Percentiles rank a stretch among this genome's conserved stretches.
phyloP scores from a whole-genome alignment of 2,113 vertebrate species.

The Machaerirhynchus nigripectus region DNA sequence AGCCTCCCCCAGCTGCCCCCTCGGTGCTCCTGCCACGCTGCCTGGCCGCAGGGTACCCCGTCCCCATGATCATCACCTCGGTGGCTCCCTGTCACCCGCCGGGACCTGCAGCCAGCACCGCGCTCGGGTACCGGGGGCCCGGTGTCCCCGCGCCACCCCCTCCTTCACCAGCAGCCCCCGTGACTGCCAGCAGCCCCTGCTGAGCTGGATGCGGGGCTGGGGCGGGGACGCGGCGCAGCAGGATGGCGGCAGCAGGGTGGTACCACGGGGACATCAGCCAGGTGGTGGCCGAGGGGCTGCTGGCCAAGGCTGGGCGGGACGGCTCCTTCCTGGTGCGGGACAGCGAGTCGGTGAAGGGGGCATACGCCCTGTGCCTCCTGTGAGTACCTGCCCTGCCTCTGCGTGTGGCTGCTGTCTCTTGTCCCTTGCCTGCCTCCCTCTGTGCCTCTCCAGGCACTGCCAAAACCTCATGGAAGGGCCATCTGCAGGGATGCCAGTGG shows the following conservation, averaged over 20 bases:
- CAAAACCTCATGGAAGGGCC: background rate
- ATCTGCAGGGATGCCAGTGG: background rate
- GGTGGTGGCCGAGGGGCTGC: constrained; percentile 81
- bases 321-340: constrained; percentile 88
- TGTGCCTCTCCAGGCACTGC: background rate
- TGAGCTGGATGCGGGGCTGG: background rate
- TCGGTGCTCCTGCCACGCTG: background rate
- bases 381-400: constrained; percentile 64
- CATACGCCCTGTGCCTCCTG: constrained; percentile 87
- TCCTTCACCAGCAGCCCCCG: accelerated
- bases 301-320: constrained; percentile 81
- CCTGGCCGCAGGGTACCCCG: accelerated
- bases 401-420: background rate
- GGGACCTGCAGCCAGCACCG: background rate
- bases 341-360: constrained; percentile 87
- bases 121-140: accelerated
- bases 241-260: constrained; percentile 79
- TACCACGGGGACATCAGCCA: constrained; percentile 88
- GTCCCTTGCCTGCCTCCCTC: background rate
- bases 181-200: background rate
- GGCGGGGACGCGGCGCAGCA: background rate
- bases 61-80: background rate
- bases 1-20: background rate
- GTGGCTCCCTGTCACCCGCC: background rate
- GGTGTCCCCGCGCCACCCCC: accelerated